A percentile compares a stretch with the other conserved stretches of the same genome.
Evolutionary conservation across 2,888 invertebrate species (phyloP).

Genomic region (Suillia variegata): DNA sequence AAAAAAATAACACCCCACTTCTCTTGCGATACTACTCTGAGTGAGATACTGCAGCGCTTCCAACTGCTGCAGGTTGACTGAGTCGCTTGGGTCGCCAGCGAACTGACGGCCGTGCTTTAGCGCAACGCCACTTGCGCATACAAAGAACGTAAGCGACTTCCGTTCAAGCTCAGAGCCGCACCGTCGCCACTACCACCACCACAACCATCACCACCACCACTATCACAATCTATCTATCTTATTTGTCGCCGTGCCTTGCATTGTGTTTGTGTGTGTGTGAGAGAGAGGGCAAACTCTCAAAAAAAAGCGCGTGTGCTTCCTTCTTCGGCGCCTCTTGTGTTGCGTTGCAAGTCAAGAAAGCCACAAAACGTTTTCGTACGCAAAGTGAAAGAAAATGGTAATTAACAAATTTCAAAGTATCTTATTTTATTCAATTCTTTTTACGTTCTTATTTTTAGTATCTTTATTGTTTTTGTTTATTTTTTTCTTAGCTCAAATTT

Average conservation of each 20-base stretch:
- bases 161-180: too few relatives aligned
- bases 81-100: neutral
- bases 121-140: too few relatives aligned
- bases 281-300: too few relatives aligned
- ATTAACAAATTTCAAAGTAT: conserved; percentile 37
- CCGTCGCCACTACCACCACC: too few relatives aligned
- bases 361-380: conserved; percentile 47
- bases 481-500: too few relatives aligned
- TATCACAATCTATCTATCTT: conserved; percentile 6
- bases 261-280: conserved; percentile 13
- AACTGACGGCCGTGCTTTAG: neutral
- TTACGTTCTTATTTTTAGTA: too few relatives aligned
- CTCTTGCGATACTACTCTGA: neutral
- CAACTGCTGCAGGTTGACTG: too few relatives aligned
- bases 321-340: conserved; percentile 15
- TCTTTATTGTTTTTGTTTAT: too few relatives aligned
- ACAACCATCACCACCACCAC: conserved; percentile 21
- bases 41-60: neutral
- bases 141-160: too few relatives aligned
- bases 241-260: conserved; percentile 11
- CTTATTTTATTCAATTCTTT: conserved; percentile 22
- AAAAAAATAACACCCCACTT: too few relatives aligned
- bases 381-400: conserved; percentile 59
- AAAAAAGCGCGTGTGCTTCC: conserved; percentile 20
- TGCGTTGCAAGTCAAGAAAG: conserved; percentile 33